Percentiles rank a stretch among this genome's conserved stretches.
These are phyloP conservation scores for Coccyzus lansbergi DNA, from an alignment of 2,797 vertebrate species.

Conservation along the genomic window DNA sequence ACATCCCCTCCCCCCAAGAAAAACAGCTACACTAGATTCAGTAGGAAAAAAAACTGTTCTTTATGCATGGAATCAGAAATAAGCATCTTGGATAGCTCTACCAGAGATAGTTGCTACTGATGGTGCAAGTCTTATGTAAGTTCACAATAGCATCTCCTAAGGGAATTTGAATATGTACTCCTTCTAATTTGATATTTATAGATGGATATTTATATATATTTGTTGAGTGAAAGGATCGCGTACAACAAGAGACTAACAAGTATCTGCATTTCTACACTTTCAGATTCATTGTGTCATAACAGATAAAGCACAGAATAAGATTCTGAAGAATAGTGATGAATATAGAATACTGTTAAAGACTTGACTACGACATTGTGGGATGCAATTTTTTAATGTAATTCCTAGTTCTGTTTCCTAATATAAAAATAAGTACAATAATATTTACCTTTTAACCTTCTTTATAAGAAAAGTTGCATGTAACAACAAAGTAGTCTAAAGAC, in stretches of 20 bases:
- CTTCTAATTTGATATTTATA: not conserved
- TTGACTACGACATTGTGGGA: not conserved
- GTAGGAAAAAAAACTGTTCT: not conserved
- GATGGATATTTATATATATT: not conserved
- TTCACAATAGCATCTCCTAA: not conserved
- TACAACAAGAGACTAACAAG: not conserved
- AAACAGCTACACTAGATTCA: not conserved
- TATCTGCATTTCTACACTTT: not conserved
- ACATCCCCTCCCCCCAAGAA: not conserved
- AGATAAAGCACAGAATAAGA: not conserved
- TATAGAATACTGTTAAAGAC: not conserved
- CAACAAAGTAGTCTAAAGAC: not conserved
- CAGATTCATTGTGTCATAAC: not conserved
- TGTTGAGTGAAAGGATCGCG: not conserved
- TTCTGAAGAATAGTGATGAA: not conserved
- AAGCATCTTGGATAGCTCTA: not conserved
- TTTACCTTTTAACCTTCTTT: not conserved
- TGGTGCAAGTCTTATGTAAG: not conserved
- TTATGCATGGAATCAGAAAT: not conserved
- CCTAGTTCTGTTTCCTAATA: not conserved
- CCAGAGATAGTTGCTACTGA: not conserved
- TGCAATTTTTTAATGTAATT: not conserved
- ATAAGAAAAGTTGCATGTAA: not conserved
- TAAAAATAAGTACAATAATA: not conserved
- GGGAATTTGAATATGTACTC: not conserved